Base-by-base conservation (phyloP, 2,888 invertebrate genomes). In the Hydroisotoma schaefferi region DNA sequence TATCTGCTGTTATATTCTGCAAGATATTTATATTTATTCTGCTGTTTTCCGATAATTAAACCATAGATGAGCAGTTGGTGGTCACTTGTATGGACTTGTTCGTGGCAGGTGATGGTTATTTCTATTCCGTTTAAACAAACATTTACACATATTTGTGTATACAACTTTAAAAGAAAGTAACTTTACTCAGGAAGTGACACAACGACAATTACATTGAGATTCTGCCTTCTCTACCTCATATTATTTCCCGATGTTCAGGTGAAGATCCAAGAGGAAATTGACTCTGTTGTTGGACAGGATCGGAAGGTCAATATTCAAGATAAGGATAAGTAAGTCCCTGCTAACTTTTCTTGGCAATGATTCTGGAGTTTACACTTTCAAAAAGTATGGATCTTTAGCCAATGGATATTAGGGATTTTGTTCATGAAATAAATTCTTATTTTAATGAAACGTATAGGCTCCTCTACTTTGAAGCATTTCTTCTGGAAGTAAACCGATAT, bases 21-120 rank as follows among this genome's bases (percentile, higher is more conserved):
- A n/a, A n/a, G n/a, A n/a, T n/a, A n/a, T n/a, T n/a, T n/a, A n/a
- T n/a, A n/a, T n/a, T n/a, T n/a, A n/a, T n/a, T n/a, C n/a, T n/a
- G n/a, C n/a, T n/a, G n/a, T n/a, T n/a, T n/a, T n/a, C n/a, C n/a
- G n/a, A n/a, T n/a, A 15, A 33, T 26, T 29, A 23, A 47, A 18
- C 27, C 10, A 8, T 28, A 65, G 66, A 67, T 61, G 66, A 67
- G 25, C 66, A 67, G 29, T 47, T 67, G n/a, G 66, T 57, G 10
- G 66, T 67, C n/a, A 57, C 63, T 2, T 67, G 63, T 26, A 67
- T 67, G 66, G 66, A 67, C 47, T 46, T 67, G 20, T 66, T 63
- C 33, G 60, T 66, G 2, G 61, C 59, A n/a, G n/a, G n/a, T n/a
- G n/a, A n/a, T n/a, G n/a, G 63, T 56, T 46, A 63, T n/a, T n/a